Base-by-base conservation (phyloP, 2,797 vertebrate species). In the Vespertilio murinus region DNA sequence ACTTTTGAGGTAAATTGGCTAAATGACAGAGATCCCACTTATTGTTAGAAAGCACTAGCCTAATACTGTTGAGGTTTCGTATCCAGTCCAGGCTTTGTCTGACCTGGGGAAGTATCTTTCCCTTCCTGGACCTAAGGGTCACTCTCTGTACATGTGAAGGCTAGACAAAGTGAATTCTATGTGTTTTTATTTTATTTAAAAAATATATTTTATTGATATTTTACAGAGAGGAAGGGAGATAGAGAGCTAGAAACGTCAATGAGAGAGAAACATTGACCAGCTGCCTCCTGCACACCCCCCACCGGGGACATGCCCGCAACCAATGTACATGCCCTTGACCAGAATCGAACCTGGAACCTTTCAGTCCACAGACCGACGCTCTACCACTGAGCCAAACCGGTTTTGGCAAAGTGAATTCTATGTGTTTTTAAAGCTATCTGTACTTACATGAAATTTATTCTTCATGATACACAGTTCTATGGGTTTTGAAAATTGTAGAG, bases 401-500 rank as follows among this genome's bases (percentile, higher is more conserved):
- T n/a, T n/a, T n/a, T n/a, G n/a, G n/a, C n/a, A n/a, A n/a, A n/a
- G n/a, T n/a, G n/a, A n/a, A n/a, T n/a, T 42, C 40, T 47, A 47
- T 47, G 12, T 52, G 33, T 92, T 61, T 86, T 79, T 79, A 88
- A 73, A 42, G 20, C 16, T n/a, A n/a, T 77, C 18, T 89, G 25
- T 79, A 56, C 8, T 23, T 91, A 13, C 49, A 59, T 69, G 82
- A 91, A 89, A 70, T 83, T 18, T 64, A 75, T 73, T 92, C 8
- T 71, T 73, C 54, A 25, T 35, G 17, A 28, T 56, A 56, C 65
- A n/a, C 13, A 61, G n/a, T 64, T 71, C 38, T 67, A 9, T 25
- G 14, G 38, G 30, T 92, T 94, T 88, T 81, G 17, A 85, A 89
- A 93, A 95, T 79, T 74, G 9, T 14, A 42, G 14, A 42, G 14